A percentile compares a stretch with the other conserved stretches of the same genome.
phyloP scores from a whole-genome alignment of 2,797 vertebrate species.

The Scarus forsteni region DNA sequence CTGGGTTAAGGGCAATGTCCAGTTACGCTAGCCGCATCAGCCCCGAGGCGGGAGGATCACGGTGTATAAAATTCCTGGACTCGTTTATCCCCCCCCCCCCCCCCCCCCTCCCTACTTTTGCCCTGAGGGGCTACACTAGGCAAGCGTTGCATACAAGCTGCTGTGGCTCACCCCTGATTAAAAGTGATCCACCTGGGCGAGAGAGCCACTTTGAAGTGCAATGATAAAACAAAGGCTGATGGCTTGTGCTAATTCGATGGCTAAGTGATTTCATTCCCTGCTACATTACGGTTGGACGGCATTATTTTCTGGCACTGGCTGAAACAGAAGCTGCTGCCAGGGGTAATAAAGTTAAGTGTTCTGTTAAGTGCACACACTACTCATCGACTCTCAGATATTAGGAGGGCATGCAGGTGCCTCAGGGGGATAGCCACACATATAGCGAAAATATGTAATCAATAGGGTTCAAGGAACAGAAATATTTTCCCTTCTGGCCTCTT shows the following conservation, averaged over 20 bases:
- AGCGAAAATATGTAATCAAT: constrained; percentile 28
- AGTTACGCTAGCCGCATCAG: constrained; percentile 46
- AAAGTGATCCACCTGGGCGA: constrained; percentile 74
- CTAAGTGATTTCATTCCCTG: constrained; percentile 72
- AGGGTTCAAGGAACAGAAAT: constrained; percentile 38
- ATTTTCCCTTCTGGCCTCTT: constrained; percentile 50
- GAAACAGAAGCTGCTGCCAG: constrained; percentile 62
- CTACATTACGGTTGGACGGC: constrained; percentile 60
- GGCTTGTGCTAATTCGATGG: constrained; percentile 67
- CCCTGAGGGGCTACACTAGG: constrained; percentile 57
- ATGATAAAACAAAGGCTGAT: constrained; percentile 72
- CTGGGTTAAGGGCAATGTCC: constrained; percentile 50
- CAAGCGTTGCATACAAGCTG: constrained; percentile 62
- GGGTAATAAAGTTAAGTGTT: constrained; percentile 76
- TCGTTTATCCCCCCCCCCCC: background rate
- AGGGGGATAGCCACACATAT: background rate
- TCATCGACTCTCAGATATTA: constrained; percentile 49
- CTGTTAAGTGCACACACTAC: constrained; percentile 59
- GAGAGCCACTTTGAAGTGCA: constrained; percentile 71
- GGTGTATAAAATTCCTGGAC: constrained; percentile 31
- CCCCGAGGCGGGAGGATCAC: constrained; percentile 55
- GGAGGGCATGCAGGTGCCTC: constrained; percentile 13
- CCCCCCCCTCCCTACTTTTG: constrained; percentile 19
- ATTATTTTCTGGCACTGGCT: constrained; percentile 68
- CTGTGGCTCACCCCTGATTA: constrained; percentile 70